Evolutionary conservation across 2,888 invertebrate genomes (phyloP).

Genomic region (Bellardia pandia): DNA sequence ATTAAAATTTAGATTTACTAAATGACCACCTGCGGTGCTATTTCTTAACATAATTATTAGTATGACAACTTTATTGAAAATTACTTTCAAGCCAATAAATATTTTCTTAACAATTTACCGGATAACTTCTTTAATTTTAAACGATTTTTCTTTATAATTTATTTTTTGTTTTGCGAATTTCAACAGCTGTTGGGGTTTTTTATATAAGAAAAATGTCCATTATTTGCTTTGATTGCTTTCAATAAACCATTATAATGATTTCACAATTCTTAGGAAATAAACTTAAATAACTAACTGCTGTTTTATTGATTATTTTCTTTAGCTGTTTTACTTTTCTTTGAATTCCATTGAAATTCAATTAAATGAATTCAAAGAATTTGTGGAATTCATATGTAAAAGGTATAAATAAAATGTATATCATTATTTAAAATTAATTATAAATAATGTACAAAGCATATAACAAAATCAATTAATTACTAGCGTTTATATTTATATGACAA

Average conservation of each 20-base stretch:
- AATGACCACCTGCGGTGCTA: conserved; percentile 5
- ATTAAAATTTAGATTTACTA: background rate
- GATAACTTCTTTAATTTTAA: too few species aligned
- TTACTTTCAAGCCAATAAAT: background rate
- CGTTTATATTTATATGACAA: background rate
- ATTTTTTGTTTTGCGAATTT: conserved; percentile 43
- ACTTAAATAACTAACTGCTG: conserved; percentile 25
- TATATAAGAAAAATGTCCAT: conserved; percentile 4
- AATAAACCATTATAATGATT: background rate
- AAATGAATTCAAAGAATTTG: conserved; percentile 15
- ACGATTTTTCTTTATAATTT: too few species aligned
- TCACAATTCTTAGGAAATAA: conserved; percentile 1
- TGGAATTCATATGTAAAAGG: background rate
- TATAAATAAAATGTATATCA: background rate
- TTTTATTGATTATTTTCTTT: conserved; percentile 39
- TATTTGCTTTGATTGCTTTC: background rate
- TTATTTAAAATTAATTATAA: background rate
- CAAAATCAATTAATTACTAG: background rate
- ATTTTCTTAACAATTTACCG: background rate
- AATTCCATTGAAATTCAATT: conserved; percentile 24
- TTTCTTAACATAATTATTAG: background rate
- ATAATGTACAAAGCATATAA: background rate
- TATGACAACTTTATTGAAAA: background rate
- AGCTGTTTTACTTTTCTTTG: conserved; percentile 13
- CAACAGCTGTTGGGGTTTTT: conserved; percentile 37